These are phyloP conservation scores for Hyppa rectilinea DNA, from an alignment of 2,888 invertebrate genomes.

Conservation along the genomic window DNA sequence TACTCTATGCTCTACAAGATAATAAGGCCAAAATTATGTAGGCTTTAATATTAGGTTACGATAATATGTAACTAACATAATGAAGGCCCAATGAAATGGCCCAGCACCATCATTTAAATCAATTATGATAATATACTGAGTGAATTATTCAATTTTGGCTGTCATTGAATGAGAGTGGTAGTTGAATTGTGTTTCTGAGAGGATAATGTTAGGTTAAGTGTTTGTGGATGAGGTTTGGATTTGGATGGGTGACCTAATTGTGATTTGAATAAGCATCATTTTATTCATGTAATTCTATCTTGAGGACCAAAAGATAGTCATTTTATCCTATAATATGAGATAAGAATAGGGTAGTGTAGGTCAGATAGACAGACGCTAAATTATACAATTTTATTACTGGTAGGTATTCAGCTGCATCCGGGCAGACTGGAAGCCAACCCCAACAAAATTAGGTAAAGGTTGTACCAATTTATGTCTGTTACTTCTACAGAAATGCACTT, in stretches of 20 bases:
- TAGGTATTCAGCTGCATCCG: no score
- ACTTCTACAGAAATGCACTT: not conserved
- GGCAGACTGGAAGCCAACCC: no score
- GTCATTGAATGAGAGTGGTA: not conserved
- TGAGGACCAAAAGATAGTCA: not conserved
- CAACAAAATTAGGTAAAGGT: no score
- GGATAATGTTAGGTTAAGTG: not conserved
- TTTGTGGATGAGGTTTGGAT: not conserved
- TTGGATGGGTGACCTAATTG: not conserved
- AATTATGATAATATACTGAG: constrained; percentile 60
- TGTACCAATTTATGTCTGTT: no score
- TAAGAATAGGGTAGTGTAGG: no score
- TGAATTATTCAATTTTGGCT: constrained; percentile 58
- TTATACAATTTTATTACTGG: no score
- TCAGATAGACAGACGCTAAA: no score
- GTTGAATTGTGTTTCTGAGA: constrained; percentile 5
- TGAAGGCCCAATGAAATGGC: constrained; percentile 53
- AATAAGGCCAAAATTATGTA: constrained; percentile 57
- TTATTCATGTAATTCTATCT: no score
- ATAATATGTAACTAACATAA: constrained; percentile 64
- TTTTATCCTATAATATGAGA: not conserved
- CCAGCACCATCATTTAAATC: constrained; percentile 44
- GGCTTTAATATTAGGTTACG: constrained; percentile 64
- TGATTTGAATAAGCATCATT: not conserved
- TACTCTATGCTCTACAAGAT: constrained; percentile 16